Conservation (phyloP, 2,888 invertebrate species). For the Nemotelus pantherinus region DNA sequence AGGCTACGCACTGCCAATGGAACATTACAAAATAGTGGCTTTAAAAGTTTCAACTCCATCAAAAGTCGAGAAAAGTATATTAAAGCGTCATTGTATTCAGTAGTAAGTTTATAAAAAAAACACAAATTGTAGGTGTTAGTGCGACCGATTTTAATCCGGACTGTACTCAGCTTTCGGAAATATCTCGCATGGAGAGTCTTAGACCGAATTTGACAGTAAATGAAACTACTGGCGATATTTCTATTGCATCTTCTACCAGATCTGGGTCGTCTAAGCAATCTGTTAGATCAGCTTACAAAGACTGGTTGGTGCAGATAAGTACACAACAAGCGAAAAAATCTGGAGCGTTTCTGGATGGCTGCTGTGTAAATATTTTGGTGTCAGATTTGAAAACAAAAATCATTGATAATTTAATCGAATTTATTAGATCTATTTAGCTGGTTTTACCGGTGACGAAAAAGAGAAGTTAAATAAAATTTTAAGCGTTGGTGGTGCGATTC, state of each 20-base stretch:
- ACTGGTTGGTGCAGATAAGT: constrained; percentile 66
- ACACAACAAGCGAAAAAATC: constrained; percentile 75
- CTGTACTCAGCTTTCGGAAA: constrained; percentile 59
- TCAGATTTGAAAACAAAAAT: neutral
- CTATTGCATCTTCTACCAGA: neutral
- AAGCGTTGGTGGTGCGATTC: constrained; percentile 84
- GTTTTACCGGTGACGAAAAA: constrained; percentile 70
- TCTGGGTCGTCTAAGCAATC: constrained; percentile 53
- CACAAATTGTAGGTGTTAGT: constrained; percentile 39
- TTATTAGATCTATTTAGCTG: constrained; percentile 74
- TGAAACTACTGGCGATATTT: constrained; percentile 40
- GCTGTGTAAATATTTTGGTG: constrained; percentile 71
- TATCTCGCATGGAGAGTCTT: constrained; percentile 53
- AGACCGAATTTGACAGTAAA: constrained; percentile 45
- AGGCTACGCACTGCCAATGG: constrained; percentile 75
- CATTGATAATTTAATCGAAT: constrained; percentile 16
- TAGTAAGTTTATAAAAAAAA: no score
- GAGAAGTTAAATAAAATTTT: constrained; percentile 77
- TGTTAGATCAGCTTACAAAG: constrained; percentile 49
- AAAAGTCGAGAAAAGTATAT: constrained; percentile 59
- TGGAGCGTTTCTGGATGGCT: constrained; percentile 88
- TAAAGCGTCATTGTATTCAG: neutral
- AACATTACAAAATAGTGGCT: constrained; percentile 69
- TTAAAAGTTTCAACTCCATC: constrained; percentile 78
- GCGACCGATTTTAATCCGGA: constrained; percentile 60